Conservation (phyloP, 2,113 vertebrate species). For the Dicentrarchus labrax region DNA sequence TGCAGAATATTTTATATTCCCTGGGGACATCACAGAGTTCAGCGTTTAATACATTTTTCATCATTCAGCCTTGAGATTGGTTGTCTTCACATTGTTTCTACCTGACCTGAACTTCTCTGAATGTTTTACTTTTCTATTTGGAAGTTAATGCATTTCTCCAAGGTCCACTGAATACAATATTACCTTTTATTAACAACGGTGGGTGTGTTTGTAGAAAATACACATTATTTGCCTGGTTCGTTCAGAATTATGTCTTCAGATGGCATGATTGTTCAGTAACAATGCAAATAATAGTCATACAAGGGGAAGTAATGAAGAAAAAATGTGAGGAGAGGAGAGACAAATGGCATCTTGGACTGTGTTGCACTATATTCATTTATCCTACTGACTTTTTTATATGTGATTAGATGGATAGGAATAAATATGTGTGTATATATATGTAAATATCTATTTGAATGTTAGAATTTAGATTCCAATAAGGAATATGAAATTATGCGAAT, state of each 20-base stretch:
- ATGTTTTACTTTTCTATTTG: slow-evolving; percentile 51
- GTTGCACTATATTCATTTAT: not conserved
- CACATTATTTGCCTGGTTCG: slow-evolving; percentile 11
- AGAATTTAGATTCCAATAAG: no score
- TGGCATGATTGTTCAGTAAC: not conserved
- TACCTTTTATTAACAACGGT: slow-evolving; percentile 1
- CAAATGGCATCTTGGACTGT: not conserved
- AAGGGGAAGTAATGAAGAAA: not conserved
- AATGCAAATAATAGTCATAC: not conserved
- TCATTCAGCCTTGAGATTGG: slow-evolving; percentile 49
- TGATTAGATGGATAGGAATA: no score
- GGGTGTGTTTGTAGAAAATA: slow-evolving; percentile 15
- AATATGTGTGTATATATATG: no score
- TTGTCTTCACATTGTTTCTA: slow-evolving; percentile 36
- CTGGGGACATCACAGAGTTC: not conserved
- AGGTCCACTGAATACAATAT: slow-evolving; percentile 30
- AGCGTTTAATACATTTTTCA: slow-evolving; percentile 58
- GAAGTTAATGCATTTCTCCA: slow-evolving; percentile 40
- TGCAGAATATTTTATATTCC: slow-evolving; percentile 46
- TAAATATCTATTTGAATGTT: no score
- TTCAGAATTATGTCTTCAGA: slow-evolving; percentile 6
- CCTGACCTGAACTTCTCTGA: slow-evolving; percentile 22
- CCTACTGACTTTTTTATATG: no score
- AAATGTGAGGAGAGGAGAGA: not conserved
- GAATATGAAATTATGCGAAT: not conserved